Evolutionary conservation across 2,797 vertebrate genomes (phyloP).

Genomic region (Phoeniculus purpureus): DNA sequence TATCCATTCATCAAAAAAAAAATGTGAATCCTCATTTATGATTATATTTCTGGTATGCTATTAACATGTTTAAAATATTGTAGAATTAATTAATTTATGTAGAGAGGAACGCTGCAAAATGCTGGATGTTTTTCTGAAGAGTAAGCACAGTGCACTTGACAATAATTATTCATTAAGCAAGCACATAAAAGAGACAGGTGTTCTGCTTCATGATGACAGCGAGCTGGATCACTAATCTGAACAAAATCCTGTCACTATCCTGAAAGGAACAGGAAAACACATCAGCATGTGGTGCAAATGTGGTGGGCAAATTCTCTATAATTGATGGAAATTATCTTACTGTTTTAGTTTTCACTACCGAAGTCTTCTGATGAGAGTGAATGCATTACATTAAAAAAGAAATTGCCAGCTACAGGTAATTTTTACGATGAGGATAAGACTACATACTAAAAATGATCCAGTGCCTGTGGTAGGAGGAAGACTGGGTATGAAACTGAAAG

Average conservation of each 20-base stretch:
- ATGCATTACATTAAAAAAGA: neutral
- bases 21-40: neutral
- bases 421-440: neutral
- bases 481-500: neutral
- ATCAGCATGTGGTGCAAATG: neutral
- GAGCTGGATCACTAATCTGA: neutral
- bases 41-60: neutral
- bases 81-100: neutral
- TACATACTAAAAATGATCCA: neutral
- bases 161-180: neutral
- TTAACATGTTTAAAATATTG: neutral
- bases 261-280: neutral
- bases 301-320: neutral
- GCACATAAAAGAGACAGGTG: neutral
- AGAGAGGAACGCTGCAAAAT: neutral
- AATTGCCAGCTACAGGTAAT: neutral
- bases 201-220: neutral
- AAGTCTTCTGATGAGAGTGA: neutral
- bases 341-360: neutral
- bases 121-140: neutral
- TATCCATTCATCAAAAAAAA: no score
- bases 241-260: neutral
- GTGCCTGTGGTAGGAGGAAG: neutral
- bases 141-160: neutral
- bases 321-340: neutral